Base-by-base conservation (phyloP, 2,888 invertebrate species). In the Dione vanillae region DNA sequence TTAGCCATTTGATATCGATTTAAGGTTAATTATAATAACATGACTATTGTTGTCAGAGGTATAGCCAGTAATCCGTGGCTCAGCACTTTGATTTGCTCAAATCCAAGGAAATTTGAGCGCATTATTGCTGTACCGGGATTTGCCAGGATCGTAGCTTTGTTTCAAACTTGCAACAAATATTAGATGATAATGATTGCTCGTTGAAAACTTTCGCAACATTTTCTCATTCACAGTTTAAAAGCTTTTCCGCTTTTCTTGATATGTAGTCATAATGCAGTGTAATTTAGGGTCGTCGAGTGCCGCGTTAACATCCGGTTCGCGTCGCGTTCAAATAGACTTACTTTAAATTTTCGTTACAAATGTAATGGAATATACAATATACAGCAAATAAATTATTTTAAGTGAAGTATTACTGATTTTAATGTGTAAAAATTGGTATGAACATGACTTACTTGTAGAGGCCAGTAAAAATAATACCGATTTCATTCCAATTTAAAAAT, bases 41-140 rank as follows among this genome's bases (percentile, higher is more conserved):
- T 16, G 8, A 12, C n/a, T 49, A 49, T 16, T 64, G 40, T 64
- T 64, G 49, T 64, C 64, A 64, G 49, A 64, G 49, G 37, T 49
- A 64, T n/a, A 37, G 40, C 16, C 49, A 19, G 40, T 64, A 64
- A 64, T 64, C 49, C 64, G 27, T 37, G 37, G 64, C 19, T 64
- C 45, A 61, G 58, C 49, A 51, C 20, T 37, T 45, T 70, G 52
- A 70, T 70, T 56, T 70, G 59, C 59, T 52, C 65, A 67, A 70
- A 70, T 77, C 82, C 69, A 16, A 58, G 52, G 65, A 82, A 85
- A 87, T 86, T 86, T 85, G 82, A 83, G 82, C 82, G 83, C 82
- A 85, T 87, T 85, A 82, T 78, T 78, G 75, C 70, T 79, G 81
- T 81, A 83, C 80, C 81, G 80, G 81, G 83, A 82, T 85, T 85